phyloP scores from a whole-genome alignment of 2,113 vertebrate genomes.

The Campylomormyrus tamandua region DNA sequence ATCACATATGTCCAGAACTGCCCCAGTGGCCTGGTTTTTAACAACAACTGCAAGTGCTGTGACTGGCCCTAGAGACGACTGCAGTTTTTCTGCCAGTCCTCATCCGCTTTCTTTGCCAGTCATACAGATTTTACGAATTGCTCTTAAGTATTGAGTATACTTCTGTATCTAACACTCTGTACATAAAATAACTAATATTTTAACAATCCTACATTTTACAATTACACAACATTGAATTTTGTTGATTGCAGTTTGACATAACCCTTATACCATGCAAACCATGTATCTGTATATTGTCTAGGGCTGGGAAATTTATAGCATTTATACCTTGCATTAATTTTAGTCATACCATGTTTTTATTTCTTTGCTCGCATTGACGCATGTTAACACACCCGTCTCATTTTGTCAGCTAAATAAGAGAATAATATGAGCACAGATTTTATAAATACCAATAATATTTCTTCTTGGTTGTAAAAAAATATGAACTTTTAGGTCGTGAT shows the following conservation, averaged over 20 bases:
- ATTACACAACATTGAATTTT: neutral
- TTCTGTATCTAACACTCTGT: neutral
- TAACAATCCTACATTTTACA: neutral
- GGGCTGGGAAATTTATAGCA: neutral
- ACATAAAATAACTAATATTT: neutral
- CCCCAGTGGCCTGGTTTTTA: constrained; percentile 35
- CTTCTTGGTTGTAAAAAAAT: neutral
- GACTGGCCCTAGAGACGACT: constrained; percentile 29
- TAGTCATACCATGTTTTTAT: neutral
- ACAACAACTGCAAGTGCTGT: constrained; percentile 47
- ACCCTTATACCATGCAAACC: neutral
- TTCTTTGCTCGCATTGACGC: neutral
- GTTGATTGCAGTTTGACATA: neutral
- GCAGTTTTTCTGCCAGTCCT: neutral
- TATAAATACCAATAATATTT: neutral
- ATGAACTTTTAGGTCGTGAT: neutral
- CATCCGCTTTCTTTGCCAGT: neutral
- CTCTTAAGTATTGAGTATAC: neutral
- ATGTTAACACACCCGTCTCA: neutral
- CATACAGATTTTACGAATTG: neutral
- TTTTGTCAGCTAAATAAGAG: neutral
- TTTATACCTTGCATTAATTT: neutral
- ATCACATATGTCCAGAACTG: constrained; percentile 36
- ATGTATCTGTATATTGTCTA: neutral
- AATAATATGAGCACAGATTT: neutral